Percentiles rank a stretch among this genome's conserved stretches.
These are phyloP conservation scores for Heterochromis multidens DNA, from an alignment of 2,113 vertebrate species.

Conservation along the genomic window DNA sequence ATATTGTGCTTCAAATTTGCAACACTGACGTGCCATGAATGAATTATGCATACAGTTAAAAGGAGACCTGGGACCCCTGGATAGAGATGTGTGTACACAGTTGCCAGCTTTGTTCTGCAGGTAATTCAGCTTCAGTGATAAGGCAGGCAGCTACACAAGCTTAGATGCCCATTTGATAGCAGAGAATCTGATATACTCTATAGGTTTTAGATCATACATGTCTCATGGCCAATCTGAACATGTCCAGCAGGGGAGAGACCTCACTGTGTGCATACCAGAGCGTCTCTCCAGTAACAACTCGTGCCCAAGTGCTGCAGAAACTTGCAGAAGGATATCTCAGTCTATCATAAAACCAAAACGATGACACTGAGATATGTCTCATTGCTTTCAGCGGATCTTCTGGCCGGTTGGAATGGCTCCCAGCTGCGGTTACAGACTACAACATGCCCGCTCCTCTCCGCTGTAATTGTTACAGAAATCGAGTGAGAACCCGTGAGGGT, in stretches of 20 bases:
- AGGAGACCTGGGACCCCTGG: neutral
- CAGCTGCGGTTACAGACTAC: conserved; percentile 14
- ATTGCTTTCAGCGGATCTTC: neutral
- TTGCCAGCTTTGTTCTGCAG: neutral
- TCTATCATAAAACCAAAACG: neutral
- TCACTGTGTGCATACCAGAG: neutral
- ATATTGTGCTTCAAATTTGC: neutral
- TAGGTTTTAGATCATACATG: neutral
- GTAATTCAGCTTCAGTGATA: neutral
- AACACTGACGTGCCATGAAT: neutral
- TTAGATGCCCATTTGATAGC: neutral
- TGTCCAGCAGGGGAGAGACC: neutral
- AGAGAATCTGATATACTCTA: neutral
- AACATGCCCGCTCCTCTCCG: neutral
- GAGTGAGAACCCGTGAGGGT: neutral
- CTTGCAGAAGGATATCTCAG: neutral
- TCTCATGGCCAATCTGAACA: neutral
- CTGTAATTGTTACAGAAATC: neutral
- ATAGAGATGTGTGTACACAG: neutral
- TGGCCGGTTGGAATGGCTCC: neutral
- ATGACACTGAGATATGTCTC: neutral
- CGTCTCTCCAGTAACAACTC: neutral
- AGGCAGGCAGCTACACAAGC: neutral
- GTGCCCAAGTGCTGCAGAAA: conserved; percentile 11
- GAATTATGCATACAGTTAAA: neutral